These are phyloP conservation scores for Acromyrmex echinatior DNA, from an alignment of 1,140 invertebrate species.

Conservation along the genomic window DNA sequence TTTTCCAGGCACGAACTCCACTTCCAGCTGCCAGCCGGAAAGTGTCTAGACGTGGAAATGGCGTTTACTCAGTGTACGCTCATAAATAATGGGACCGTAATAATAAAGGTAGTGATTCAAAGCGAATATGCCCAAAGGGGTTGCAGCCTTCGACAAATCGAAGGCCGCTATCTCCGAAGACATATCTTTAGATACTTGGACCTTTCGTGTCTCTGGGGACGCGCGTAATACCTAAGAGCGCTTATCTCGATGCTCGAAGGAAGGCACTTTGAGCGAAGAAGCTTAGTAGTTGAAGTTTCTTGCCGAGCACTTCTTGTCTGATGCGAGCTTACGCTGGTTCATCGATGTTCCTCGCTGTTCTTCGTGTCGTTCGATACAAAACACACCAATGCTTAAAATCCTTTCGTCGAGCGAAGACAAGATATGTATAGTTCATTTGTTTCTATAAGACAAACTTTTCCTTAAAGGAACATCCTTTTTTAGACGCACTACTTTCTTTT, in stretches of 20 bases:
- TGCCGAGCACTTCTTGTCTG: constrained; percentile 59
- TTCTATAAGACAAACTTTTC: constrained; percentile 8
- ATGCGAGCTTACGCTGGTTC: constrained; percentile 59
- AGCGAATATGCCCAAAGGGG: constrained; percentile 55
- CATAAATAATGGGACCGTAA: constrained; percentile 41
- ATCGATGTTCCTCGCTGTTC: constrained; percentile 37
- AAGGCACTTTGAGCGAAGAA: constrained; percentile 64
- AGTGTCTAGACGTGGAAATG: not conserved
- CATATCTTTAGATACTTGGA: constrained; percentile 54
- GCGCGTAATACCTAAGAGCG: constrained; percentile 60
- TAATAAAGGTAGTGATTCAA: constrained; percentile 50
- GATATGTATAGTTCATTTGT: not conserved
- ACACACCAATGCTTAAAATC: constrained; percentile 44
- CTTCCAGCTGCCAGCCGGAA: not conserved
- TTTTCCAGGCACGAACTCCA: not conserved
- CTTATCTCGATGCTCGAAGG: constrained; percentile 63
- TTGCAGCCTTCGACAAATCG: constrained; percentile 57
- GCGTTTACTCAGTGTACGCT: constrained; percentile 13
- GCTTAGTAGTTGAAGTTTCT: constrained; percentile 65
- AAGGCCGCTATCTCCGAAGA: constrained; percentile 44
- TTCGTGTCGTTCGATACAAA: constrained; percentile 51
- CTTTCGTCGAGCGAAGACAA: constrained; percentile 14
- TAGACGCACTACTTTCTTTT: not conserved
- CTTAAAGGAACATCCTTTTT: not conserved
- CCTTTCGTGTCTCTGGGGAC: constrained; percentile 42